Conservation (phyloP, 2,113 vertebrate species). For the Tenebrosternarchus preto region DNA sequence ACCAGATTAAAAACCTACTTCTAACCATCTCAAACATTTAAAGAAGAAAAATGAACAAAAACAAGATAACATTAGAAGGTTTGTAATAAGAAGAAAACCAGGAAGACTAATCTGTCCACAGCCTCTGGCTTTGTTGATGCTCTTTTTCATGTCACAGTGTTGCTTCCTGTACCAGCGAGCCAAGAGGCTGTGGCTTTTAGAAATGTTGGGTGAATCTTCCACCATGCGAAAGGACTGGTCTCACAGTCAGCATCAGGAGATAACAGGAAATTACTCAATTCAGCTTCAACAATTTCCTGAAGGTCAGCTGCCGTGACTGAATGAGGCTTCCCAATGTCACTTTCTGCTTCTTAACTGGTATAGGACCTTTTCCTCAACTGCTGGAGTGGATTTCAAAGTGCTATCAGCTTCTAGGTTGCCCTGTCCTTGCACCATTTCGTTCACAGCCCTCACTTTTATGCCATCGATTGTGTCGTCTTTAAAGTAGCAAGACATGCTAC, state of each 20-base stretch:
- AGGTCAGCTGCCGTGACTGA: too few species aligned
- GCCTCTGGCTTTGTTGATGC: too few species aligned
- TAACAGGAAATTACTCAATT: slow-evolving; percentile 9
- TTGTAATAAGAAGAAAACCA: too few species aligned
- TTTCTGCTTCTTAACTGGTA: not conserved
- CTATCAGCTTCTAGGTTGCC: not conserved
- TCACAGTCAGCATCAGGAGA: not conserved
- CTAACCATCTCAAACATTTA: too few species aligned
- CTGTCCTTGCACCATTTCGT: not conserved
- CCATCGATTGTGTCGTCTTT: not conserved
- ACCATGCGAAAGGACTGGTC: not conserved
- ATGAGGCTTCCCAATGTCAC: not conserved
- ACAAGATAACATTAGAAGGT: too few species aligned
- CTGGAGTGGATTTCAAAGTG: not conserved
- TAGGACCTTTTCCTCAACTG: not conserved
- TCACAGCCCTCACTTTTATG: not conserved
- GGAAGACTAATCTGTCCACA: too few species aligned
- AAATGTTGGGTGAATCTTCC: slow-evolving; percentile 13
- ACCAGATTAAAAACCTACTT: too few species aligned
- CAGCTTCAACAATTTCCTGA: not conserved
- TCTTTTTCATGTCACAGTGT: too few species aligned
- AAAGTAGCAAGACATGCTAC: too few species aligned
- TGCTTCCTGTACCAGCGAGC: too few species aligned
- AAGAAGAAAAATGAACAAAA: too few species aligned
- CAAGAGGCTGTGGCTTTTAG: not conserved